These are phyloP conservation scores for Champsocephalus gunnari DNA, from an alignment of 2,797 vertebrate species.

Conservation along the genomic window DNA sequence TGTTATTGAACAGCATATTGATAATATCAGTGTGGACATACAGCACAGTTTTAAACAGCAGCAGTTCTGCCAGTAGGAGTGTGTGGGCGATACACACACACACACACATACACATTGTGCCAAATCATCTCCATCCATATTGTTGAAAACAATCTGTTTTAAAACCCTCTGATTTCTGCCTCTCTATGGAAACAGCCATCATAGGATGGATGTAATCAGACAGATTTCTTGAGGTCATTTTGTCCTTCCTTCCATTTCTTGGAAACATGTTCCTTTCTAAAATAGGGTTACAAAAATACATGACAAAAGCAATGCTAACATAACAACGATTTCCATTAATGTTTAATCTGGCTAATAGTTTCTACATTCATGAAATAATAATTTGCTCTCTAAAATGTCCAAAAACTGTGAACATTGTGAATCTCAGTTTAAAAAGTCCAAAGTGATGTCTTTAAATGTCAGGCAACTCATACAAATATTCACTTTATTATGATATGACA, in stretches of 20 bases:
- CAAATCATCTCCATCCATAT: slow-evolving; percentile 53
- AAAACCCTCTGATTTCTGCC: slow-evolving; percentile 17
- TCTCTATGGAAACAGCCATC: slow-evolving; percentile 52
- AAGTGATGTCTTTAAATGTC: too few relatives aligned
- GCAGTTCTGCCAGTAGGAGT: neutral
- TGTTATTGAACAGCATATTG: neutral
- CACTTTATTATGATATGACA: too few relatives aligned
- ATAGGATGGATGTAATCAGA: slow-evolving; percentile 31
- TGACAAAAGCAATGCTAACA: too few relatives aligned
- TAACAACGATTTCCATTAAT: too few relatives aligned
- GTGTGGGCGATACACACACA: slow-evolving; percentile 29
- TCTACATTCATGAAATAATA: too few relatives aligned
- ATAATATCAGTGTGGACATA: neutral
- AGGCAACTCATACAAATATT: too few relatives aligned
- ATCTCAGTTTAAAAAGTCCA: too few relatives aligned
- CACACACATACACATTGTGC: slow-evolving; percentile 6
- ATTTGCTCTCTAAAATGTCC: too few relatives aligned
- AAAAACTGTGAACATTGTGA: too few relatives aligned
- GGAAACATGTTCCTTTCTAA: too few relatives aligned
- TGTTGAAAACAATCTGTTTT: slow-evolving; percentile 55
- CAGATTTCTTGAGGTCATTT: slow-evolving; percentile 1
- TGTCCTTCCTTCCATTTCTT: slow-evolving; percentile 4
- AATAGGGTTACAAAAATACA: too few relatives aligned
- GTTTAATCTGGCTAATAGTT: too few relatives aligned
- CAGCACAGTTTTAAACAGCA: slow-evolving; percentile 22